A percentile compares a stretch with the other conserved stretches of the same genome.
Conservation (phyloP, 1,140 invertebrate species). For the Neelides sp. region DNA sequence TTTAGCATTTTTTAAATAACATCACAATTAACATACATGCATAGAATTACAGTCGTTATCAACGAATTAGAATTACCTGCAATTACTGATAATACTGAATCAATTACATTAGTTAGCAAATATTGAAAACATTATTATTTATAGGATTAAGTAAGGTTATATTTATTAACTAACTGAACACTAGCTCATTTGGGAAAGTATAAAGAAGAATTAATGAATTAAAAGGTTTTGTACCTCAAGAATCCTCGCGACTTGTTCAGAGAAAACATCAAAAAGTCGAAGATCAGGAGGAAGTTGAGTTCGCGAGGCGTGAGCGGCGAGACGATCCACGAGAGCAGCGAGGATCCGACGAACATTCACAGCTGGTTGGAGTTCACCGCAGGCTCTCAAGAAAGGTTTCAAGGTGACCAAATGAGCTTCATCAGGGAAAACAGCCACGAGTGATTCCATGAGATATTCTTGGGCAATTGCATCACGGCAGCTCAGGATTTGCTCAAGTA, state of each 20-base stretch:
- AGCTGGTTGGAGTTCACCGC: constrained; percentile 83
- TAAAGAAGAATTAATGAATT: too few species aligned
- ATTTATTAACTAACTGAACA: neutral
- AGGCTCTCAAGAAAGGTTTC: constrained; percentile 88
- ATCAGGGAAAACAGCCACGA: constrained; percentile 94
- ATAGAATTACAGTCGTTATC: too few species aligned
- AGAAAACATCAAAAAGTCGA: constrained; percentile 95
- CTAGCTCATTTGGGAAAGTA: constrained; percentile 1
- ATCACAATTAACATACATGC: too few species aligned
- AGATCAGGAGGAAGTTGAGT: constrained; percentile 68
- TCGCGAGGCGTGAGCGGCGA: constrained; percentile 67
- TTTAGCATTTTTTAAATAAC: neutral
- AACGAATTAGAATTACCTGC: too few species aligned
- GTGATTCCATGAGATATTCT: constrained; percentile 99
- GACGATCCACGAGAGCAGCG: constrained; percentile 86
- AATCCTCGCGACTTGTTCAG: constrained; percentile 89
- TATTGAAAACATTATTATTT: too few species aligned
- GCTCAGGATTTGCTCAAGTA: constrained; percentile 91
- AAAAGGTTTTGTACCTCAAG: constrained; percentile 59
- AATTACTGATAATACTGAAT: too few species aligned
- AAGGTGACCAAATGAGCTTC: constrained; percentile 96
- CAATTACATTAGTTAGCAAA: too few species aligned
- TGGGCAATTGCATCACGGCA: constrained; percentile 97
- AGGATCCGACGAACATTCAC: constrained; percentile 99
- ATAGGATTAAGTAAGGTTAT: neutral